phyloP scores from a whole-genome alignment of 2,113 vertebrate genomes.

The Deroptyus accipitrinus region DNA sequence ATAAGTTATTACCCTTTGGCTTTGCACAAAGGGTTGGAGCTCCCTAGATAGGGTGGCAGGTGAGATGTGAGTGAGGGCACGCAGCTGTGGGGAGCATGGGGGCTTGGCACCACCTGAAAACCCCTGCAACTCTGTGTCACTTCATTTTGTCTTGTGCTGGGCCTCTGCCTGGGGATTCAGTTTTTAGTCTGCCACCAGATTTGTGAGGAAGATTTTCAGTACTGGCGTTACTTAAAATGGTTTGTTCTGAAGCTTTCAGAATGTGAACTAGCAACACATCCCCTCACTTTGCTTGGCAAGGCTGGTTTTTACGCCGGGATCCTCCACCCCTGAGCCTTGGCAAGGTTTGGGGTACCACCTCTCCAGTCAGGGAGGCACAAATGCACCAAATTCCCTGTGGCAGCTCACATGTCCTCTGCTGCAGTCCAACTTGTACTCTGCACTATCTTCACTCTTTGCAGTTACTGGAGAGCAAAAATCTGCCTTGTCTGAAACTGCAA shows the following conservation, averaged over 20 bases:
- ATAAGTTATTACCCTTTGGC: neutral
- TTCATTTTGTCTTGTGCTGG: neutral
- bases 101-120: neutral
- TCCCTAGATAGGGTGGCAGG: neutral
- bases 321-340: neutral
- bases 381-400: neutral
- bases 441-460: neutral
- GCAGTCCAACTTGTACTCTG: neutral
- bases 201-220: neutral
- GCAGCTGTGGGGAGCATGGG: neutral
- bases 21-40: neutral
- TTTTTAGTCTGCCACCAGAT: neutral
- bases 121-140: neutral
- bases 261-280: neutral
- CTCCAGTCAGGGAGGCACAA: neutral
- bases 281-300: neutral
- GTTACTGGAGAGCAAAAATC: neutral
- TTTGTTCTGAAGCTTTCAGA: neutral
- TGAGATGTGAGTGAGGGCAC: accelerated
- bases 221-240: accelerated
- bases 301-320: neutral
- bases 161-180: neutral
- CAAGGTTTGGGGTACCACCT: accelerated
- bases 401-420: neutral
- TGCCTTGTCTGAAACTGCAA: neutral